Evolutionary conservation across 2,888 invertebrate species (phyloP), one percentile per base, ranked within the genome.

Genomic region (Volucella zonaria): DNA sequence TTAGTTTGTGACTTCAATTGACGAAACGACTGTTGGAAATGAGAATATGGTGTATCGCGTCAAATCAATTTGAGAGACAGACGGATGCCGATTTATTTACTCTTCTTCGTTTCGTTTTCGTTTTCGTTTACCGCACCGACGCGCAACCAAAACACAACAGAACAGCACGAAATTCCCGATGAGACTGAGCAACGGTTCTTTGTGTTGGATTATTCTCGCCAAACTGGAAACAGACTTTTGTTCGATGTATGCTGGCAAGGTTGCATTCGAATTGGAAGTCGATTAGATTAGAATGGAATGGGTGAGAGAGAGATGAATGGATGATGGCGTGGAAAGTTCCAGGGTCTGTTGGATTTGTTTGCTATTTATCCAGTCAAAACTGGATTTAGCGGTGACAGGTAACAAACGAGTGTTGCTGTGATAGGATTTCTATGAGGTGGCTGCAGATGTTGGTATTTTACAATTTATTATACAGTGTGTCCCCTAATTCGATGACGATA

Each of bases 101-200:
- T 6, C 6, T 31, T 31, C 31, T 31, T 31, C 31, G 31, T 31
- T 31, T 31, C 31, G 31, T 31, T 31, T 31, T 31, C 31, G 31
- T 31, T 31, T 54, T 47, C 11, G 51, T 58, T 67, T 62, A 58
- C 51, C 67, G 56, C 23, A 75, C 52, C 47, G 40, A 67, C 78
- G 47, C 10, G 38, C 10, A 64, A 14, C 47, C 51, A 40, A 64
- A n/a, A 43, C 12, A 75, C 68, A 52, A 79, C 74, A 52, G 15
- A 61, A 71, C 71, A 40, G 52, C 66, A 71, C 70, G 43, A 71
- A 76, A 56, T 83, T 80, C 56, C 75, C 80, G 73, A 83, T 75
- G 43, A 56, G 51, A 83, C 83, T 83, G 79, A 79, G 47, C 49
- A 47, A 15, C 38, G 59, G 76, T 67, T 75, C 31, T 59, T 14